A percentile compares a stretch with the other conserved stretches of the same genome.
Evolutionary conservation across 1,140 invertebrate genomes (phyloP).

Genomic region (Drosophila sp.): DNA sequence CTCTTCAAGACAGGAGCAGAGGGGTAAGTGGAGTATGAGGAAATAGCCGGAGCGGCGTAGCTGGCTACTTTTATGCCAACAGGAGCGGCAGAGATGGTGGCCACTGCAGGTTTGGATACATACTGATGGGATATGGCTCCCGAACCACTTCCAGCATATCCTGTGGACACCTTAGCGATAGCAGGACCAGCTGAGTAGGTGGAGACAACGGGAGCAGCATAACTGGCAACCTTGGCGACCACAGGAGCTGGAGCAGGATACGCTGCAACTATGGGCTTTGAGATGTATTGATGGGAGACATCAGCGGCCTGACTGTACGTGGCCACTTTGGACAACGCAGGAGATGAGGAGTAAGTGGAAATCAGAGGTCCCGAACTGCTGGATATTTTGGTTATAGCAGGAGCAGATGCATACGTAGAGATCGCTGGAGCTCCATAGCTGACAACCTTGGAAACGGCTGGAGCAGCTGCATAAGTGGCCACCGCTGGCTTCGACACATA

Average conservation of each 20-base stretch:
- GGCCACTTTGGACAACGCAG: slow-evolving; percentile 30
- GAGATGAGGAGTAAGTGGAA: slow-evolving; percentile 30
- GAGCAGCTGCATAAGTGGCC: slow-evolving; percentile 27
- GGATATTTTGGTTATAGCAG: slow-evolving; percentile 44
- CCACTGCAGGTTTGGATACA: slow-evolving; percentile 31
- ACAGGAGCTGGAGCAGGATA: slow-evolving; percentile 23
- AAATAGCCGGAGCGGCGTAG: slow-evolving; percentile 32
- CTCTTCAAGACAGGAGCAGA: slow-evolving; percentile 40
- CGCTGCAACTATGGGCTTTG: not conserved
- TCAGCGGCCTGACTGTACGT: slow-evolving; percentile 26
- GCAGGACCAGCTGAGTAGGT: slow-evolving; percentile 9
- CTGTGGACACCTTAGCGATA: slow-evolving; percentile 14
- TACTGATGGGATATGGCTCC: slow-evolving; percentile 61
- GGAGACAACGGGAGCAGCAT: slow-evolving; percentile 8
- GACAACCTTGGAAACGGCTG: slow-evolving; percentile 45
- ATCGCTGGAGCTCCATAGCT: slow-evolving; percentile 47
- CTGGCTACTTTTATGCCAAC: slow-evolving; percentile 32
- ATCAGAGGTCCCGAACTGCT: slow-evolving; percentile 32
- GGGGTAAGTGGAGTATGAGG: slow-evolving; percentile 16
- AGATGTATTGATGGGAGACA: slow-evolving; percentile 43
- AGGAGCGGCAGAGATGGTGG: slow-evolving; percentile 33
- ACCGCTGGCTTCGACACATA: slow-evolving; percentile 69
- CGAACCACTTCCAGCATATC: slow-evolving; percentile 1
- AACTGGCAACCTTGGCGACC: slow-evolving; percentile 36
- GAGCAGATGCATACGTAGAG: slow-evolving; percentile 36